phyloP scores from a whole-genome alignment of 2,113 vertebrate genomes.

The Hypomesus transpacificus region DNA sequence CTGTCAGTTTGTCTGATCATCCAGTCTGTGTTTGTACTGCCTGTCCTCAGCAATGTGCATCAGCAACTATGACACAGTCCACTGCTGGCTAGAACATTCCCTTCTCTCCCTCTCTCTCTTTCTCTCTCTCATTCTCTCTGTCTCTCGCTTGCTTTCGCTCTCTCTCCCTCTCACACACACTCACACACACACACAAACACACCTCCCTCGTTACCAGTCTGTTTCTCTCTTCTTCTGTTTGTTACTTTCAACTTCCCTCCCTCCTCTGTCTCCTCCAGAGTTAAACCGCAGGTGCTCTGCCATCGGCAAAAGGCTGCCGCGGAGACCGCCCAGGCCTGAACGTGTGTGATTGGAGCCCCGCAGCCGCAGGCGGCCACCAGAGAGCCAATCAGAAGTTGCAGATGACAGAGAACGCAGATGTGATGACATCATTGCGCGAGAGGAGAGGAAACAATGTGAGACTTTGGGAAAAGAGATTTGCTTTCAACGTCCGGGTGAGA shows the following conservation, averaged over 20 bases:
- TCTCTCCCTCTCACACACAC: neutral
- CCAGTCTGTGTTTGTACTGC: neutral
- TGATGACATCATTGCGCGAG: neutral
- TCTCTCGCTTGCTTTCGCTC: neutral
- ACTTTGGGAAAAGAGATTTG: neutral
- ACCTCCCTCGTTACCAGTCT: neutral
- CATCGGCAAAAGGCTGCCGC: conserved; percentile 9
- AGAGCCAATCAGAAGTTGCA: conserved; percentile 37
- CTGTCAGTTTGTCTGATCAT: too few species aligned
- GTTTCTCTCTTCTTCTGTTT: neutral
- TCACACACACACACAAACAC: neutral
- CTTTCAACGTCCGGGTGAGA: neutral
- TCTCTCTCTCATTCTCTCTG: conserved; percentile 6
- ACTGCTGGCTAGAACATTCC: conserved; percentile 17
- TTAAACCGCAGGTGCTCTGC: conserved; percentile 28
- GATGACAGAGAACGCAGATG: conserved; percentile 22
- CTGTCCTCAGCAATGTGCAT: conserved; percentile 41
- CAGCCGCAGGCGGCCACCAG: conserved; percentile 8
- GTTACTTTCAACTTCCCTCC: conserved; percentile 17
- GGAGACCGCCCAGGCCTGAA: conserved; percentile 30
- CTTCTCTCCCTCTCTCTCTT: neutral
- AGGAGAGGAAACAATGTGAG: neutral
- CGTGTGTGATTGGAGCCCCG: conserved; percentile 1
- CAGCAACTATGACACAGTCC: conserved; percentile 38
- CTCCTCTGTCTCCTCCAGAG: conserved; percentile 19